Conservation (phyloP, 1,140 invertebrate genomes). For the Drosophila persimilis region DNA sequence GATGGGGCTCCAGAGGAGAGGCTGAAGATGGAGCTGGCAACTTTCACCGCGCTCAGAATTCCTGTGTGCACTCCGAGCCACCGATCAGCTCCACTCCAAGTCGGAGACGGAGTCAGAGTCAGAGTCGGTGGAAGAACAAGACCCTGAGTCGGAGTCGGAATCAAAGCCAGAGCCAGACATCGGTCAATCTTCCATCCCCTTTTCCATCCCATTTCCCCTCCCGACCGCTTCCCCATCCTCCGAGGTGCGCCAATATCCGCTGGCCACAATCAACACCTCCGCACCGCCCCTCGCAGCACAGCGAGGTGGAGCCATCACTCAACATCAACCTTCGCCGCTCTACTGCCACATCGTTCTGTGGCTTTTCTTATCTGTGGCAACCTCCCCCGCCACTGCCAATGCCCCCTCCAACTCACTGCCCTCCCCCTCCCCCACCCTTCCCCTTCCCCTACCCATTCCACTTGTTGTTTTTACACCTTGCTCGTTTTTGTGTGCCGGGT, state of each 20-base stretch:
- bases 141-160: slow-evolving; percentile 2
- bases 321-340: slow-evolving; percentile 34
- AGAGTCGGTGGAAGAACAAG: slow-evolving; percentile 14
- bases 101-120: background rate
- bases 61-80: slow-evolving; percentile 43
- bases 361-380: slow-evolving; percentile 49
- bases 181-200: slow-evolving; percentile 57
- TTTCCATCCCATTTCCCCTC: background rate
- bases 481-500: slow-evolving; percentile 42
- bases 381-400: slow-evolving; percentile 15
- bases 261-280: slow-evolving; percentile 71
- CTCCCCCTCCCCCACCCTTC: background rate
- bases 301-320: slow-evolving; percentile 67
- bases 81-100: slow-evolving; percentile 10
- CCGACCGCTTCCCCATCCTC: slow-evolving; percentile 1
- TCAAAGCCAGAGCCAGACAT: slow-evolving; percentile 54
- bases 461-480: slow-evolving; percentile 74
- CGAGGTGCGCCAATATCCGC: slow-evolving; percentile 54
- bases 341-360: slow-evolving; percentile 43
- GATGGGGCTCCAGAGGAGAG: slow-evolving; percentile 10
- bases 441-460: slow-evolving; percentile 10
- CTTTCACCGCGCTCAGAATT: slow-evolving; percentile 73
- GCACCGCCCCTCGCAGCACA: slow-evolving; percentile 30
- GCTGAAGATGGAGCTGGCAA: slow-evolving; percentile 63
- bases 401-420: slow-evolving; percentile 2